phyloP scores from a whole-genome alignment of 2,113 vertebrate genomes.

The Caranx melampygus region DNA sequence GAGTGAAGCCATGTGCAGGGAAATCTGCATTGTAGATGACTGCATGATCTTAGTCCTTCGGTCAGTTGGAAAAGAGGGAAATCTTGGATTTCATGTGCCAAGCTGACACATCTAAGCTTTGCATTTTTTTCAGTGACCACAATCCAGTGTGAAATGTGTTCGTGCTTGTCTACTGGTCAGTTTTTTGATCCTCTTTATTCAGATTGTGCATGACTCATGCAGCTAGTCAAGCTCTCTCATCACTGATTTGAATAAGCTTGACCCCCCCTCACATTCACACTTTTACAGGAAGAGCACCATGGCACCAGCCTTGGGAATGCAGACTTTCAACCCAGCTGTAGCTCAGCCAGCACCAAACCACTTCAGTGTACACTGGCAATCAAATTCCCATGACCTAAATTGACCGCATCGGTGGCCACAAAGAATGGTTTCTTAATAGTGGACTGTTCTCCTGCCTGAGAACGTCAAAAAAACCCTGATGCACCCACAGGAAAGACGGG shows the following conservation, averaged over 20 bases:
- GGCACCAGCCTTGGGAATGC: constrained; percentile 19
- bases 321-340: not conserved
- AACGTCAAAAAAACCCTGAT: not conserved
- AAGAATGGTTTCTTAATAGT: not conserved
- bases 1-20: not conserved
- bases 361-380: not conserved
- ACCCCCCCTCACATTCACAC: not conserved
- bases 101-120: constrained; percentile 32
- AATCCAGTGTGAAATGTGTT: not conserved
- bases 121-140: not conserved
- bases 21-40: not conserved
- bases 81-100: constrained; percentile 12
- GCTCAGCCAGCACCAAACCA: constrained; percentile 10
- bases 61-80: constrained; percentile 12
- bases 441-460: not conserved
- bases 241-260: not conserved
- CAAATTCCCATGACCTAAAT: not conserved
- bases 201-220: constrained; percentile 53
- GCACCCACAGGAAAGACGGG: not conserved
- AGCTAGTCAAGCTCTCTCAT: constrained; percentile 2
- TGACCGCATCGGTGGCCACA: not conserved
- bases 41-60: constrained; percentile 6
- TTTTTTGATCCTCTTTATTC: constrained; percentile 19
- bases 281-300: not conserved
- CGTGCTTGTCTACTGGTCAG: constrained; percentile 1